Evolutionary conservation across 2,888 invertebrate species (phyloP).

Genomic region (Diogma glabrata): DNA sequence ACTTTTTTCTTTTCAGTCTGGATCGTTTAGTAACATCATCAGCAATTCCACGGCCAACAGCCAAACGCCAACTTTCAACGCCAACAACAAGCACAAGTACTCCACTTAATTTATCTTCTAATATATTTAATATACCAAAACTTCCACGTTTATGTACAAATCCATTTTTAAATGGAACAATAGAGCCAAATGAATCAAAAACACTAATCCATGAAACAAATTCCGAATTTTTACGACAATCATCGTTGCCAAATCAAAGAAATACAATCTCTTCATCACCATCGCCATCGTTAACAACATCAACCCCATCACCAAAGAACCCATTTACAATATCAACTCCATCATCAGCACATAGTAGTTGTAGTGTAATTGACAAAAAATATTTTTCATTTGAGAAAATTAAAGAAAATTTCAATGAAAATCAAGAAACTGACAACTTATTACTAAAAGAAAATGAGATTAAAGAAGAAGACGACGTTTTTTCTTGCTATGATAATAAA

Average conservation of each 20-base stretch:
- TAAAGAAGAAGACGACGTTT: conserved; percentile 4
- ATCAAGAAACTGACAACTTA: too few relatives aligned
- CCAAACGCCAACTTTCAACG: conserved; percentile 27
- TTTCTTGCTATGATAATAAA: neutral
- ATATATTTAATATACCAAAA: conserved; percentile 17
- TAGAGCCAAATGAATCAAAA: conserved; percentile 9
- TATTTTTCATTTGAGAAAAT: too few relatives aligned
- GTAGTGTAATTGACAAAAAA: neutral
- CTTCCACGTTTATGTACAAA: conserved; percentile 19
- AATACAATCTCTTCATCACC: conserved; percentile 6
- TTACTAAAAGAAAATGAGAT: neutral
- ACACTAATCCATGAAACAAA: neutral
- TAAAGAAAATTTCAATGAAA: too few relatives aligned
- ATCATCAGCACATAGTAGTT: conserved; percentile 2
- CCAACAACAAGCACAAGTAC: conserved; percentile 14
- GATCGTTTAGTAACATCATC: conserved; percentile 3
- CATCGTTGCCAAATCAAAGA: neutral
- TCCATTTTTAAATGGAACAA: conserved; percentile 21
- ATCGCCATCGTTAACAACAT: conserved; percentile 4
- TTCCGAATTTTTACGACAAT: neutral
- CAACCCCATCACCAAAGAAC: neutral
- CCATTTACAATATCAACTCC: conserved; percentile 2
- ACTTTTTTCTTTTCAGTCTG: conserved; percentile 1
- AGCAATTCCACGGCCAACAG: conserved; percentile 23
- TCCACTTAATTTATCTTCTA: conserved; percentile 18